Evolutionary conservation across 2,797 vertebrate species (phyloP), one percentile per base, ranked within the genome.

Genomic region (Sparidentex hasta): DNA sequence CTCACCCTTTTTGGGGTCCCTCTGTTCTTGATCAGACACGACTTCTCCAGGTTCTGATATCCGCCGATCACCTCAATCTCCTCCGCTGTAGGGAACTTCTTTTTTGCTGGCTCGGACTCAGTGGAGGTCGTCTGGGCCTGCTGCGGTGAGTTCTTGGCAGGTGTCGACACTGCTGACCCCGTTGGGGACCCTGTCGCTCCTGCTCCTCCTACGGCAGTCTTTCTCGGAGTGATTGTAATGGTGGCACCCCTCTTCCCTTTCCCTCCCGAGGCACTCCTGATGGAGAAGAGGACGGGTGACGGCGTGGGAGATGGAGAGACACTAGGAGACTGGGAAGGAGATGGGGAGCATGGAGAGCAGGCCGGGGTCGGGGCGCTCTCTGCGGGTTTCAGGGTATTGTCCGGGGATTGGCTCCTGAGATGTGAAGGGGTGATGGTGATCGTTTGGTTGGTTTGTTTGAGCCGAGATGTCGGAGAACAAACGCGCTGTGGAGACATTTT

Each of bases 1-100:
- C 96, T 94, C 94, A 98, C 97, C 94, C 92, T 95, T 93, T 97
- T 98, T 3, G 90, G 90, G 11, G 92, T 93, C 2, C 86, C 92
- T 91, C 90, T 95, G 20, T 88, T 95, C 90, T 97, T 98, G 63
- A 93, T 90, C 76, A 98, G 91, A 83, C 97, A 98, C 33, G 97
- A 98, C 81, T 91, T 96, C 70, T 96, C 94, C 65, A 98, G 94
- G 44, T 92, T 95, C 89, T 95, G 95, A 91, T 98, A 98, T 59
- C 97, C 97, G 25, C 97, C 97, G 7, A 98, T 97, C 80, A 98
- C 97, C 91, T 95, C 90, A 33, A 98, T 98, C 90, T 98, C 96
- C 73, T 98, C 97, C 0, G 85, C 97, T 0, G 96, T 96, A n/a
- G 97, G 97, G 87, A 96, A 98, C 65, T 96, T 96, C 84, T 97